Conservation (phyloP, 35 echinoderm and acorn worm species). For the Apostichopus parvimensis region DNA sequence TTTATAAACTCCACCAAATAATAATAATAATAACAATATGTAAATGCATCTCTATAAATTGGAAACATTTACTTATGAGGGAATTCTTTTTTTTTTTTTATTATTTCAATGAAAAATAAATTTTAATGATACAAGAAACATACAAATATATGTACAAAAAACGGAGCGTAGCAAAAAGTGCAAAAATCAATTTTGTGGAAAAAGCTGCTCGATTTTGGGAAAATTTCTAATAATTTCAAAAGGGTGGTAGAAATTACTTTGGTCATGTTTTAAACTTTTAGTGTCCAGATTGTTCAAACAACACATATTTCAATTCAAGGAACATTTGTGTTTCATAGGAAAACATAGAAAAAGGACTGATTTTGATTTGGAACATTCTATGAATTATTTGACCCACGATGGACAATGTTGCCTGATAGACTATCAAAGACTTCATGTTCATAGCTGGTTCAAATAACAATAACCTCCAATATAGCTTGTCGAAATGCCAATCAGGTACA, state of each 20-base stretch:
- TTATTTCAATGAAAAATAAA: not conserved
- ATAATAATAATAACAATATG: not conserved
- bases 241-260: not conserved
- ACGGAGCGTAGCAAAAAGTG: not conserved
- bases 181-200: not conserved
- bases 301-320: not conserved
- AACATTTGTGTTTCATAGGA: not conserved
- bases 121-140: not conserved
- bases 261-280: not conserved
- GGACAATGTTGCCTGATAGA: too few species aligned
- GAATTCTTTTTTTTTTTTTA: not conserved
- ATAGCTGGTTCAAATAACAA: too few species aligned
- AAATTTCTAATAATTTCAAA: not conserved
- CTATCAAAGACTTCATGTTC: too few species aligned
- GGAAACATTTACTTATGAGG: not conserved
- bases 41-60: not conserved
- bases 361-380: too few species aligned
- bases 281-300: not conserved
- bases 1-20: not conserved
- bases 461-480: too few species aligned
- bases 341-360: too few species aligned
- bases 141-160: not conserved
- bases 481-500: too few species aligned
- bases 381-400: too few species aligned
- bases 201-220: not conserved